Evolutionary conservation across 2,113 vertebrate species (phyloP).

Genomic region (Synodontis membranacea): DNA sequence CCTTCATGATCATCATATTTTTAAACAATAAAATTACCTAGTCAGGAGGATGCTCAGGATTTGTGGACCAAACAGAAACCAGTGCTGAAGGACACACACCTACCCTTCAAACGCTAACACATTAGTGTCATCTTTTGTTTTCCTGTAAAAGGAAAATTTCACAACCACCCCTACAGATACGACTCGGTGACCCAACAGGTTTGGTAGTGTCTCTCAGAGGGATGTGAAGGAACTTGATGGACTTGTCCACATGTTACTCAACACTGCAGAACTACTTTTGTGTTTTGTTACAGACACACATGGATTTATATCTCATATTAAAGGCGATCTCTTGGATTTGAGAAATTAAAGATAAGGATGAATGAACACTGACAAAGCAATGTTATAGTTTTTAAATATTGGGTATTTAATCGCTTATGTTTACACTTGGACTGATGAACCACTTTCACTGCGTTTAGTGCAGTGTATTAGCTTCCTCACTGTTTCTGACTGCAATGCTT

Average conservation of each 20-base stretch:
- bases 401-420: neutral
- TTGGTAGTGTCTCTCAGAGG: neutral
- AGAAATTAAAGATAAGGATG: neutral
- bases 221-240: conserved; percentile 2
- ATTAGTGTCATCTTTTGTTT: neutral
- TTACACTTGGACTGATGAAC: neutral
- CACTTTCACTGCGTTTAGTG: neutral
- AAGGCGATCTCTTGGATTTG: neutral
- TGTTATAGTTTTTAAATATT: neutral
- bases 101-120: too few relatives aligned
- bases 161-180: neutral
- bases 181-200: neutral
- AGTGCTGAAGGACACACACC: neutral
- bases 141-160: neutral
- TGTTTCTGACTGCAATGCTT: neutral
- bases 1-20: too few relatives aligned
- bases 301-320: neutral
- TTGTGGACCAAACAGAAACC: neutral
- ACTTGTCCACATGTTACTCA: neutral
- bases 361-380: neutral
- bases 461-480: neutral
- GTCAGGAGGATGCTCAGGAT: neutral
- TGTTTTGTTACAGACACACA: too few relatives aligned
- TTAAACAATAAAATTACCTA: neutral
- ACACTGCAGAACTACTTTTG: neutral